Percentiles rank a stretch among this genome's conserved stretches.
Evolutionary conservation across 2,888 invertebrate species (phyloP).

Genomic region (Nebria salina): DNA sequence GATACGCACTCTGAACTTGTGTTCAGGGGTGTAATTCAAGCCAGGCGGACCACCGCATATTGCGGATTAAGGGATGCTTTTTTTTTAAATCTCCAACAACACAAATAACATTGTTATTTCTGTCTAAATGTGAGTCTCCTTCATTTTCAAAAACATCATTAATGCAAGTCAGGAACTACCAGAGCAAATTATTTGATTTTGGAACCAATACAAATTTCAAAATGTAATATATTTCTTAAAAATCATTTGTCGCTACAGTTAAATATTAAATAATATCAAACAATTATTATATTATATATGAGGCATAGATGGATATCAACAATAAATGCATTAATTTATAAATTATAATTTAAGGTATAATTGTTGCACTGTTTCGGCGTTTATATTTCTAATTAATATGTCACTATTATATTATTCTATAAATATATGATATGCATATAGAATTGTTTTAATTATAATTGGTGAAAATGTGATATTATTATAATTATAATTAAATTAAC

Average conservation of each 20-base stretch:
- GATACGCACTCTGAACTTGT: constrained; percentile 6
- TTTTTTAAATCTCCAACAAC: constrained; percentile 13
- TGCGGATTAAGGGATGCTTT: constrained; percentile 32
- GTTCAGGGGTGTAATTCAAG: constrained; percentile 32
- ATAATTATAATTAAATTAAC: not conserved
- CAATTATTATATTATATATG: too few relatives aligned
- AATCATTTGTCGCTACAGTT: too few relatives aligned
- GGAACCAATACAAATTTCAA: too few relatives aligned
- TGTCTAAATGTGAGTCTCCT: not conserved
- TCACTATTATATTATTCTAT: not conserved
- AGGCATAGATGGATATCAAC: not conserved
- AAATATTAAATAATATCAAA: too few relatives aligned
- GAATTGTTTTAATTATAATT: not conserved
- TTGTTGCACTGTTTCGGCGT: not conserved
- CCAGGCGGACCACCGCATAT: not conserved
- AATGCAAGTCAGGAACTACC: not conserved
- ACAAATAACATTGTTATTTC: constrained; percentile 12
- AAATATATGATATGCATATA: too few relatives aligned
- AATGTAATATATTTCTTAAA: too few relatives aligned
- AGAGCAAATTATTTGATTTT: not conserved
- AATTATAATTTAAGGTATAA: not conserved
- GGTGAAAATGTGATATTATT: too few relatives aligned
- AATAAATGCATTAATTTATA: not conserved
- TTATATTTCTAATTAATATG: not conserved
- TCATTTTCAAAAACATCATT: constrained; percentile 19